Base-by-base conservation (phyloP, 2,888 invertebrate species). In the Isoperla grammatica region DNA sequence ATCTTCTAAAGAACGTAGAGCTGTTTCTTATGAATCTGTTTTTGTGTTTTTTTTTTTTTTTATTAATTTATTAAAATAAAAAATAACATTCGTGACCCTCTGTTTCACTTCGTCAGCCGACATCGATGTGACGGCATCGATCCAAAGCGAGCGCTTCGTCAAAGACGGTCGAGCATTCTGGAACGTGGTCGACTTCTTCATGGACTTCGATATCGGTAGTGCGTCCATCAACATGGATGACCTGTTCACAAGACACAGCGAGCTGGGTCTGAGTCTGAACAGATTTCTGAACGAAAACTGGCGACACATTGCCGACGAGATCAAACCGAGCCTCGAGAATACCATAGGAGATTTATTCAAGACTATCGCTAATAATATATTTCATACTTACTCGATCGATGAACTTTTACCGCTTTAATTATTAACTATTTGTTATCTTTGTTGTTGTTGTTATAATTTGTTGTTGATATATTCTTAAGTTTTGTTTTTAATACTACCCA, bases 251-350 rank as follows among this genome's bases (percentile, higher is more conserved):
- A 86, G 86, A 1, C 86, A 90, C 65, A 75, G 78, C 57, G 81
- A 84, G 61, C 71, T 88, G 35, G 82, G 84, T 83, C 72, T 72
- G 73, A 59, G 85, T 1, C 85, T 89, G 85, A 90, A 90, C 71
- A 72, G 80, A 29, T 88, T 89, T 70, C 72, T 90, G 19, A 90
- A 89, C 69, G 86, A 88, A 49, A 88, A 90, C 70, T 90, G 89
- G 89, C 79, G 81, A 67, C 79, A 79, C 29, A 77, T 90, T 1
- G 79, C 84, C 0, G 81, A 81, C 23, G 88, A 90, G 68, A 78
- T 90, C 3, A 85, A 86, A 67, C 83, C 83, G 0, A 80, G 86
- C 0, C 74, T 90, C 69, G 86, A 88, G 69, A 81, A 82, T 57
- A 79, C 80, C 1, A 76, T 85, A 48, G 78, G 79, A 0, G 75